Conservation (phyloP, 2,113 vertebrate species). For the Plotosus lineatus region DNA sequence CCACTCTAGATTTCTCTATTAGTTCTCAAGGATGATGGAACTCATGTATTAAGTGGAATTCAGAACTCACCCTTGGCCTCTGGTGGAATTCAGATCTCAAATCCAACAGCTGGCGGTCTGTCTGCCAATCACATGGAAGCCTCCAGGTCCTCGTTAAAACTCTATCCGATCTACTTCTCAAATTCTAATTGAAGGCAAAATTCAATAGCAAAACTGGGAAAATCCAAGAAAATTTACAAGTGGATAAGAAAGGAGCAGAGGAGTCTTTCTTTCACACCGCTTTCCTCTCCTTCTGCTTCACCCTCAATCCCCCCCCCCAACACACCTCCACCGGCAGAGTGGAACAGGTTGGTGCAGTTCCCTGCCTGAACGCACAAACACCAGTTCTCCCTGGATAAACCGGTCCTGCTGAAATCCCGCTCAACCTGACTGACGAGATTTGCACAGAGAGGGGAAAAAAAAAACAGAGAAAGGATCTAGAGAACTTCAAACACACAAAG, state of each 20-base stretch:
- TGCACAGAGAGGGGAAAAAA: conserved; percentile 55
- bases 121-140: conserved; percentile 26
- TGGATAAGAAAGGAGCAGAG: conserved; percentile 28
- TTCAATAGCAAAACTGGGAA: not conserved
- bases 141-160: not conserved
- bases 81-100: conserved; percentile 3
- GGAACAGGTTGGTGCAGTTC: conserved; percentile 72
- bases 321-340: conserved; percentile 56
- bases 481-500: conserved; percentile 45
- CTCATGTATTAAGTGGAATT: not conserved
- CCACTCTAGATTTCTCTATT: not conserved
- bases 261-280: conserved; percentile 24
- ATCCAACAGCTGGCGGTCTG: conserved; percentile 12
- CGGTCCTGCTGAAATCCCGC: conserved; percentile 76
- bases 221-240: not conserved
- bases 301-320: conserved; percentile 10
- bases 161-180: not conserved
- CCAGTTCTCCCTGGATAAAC: conserved; percentile 75
- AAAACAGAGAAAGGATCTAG: conserved; percentile 42
- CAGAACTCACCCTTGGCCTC: conserved; percentile 43
- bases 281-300: conserved; percentile 32
- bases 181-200: not conserved
- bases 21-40: not conserved
- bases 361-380: conserved; percentile 72
- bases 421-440: conserved; percentile 68